These are phyloP conservation scores for Onychomys arenicola DNA, from an alignment of 2,797 vertebrate genomes.

Conservation along the genomic window DNA sequence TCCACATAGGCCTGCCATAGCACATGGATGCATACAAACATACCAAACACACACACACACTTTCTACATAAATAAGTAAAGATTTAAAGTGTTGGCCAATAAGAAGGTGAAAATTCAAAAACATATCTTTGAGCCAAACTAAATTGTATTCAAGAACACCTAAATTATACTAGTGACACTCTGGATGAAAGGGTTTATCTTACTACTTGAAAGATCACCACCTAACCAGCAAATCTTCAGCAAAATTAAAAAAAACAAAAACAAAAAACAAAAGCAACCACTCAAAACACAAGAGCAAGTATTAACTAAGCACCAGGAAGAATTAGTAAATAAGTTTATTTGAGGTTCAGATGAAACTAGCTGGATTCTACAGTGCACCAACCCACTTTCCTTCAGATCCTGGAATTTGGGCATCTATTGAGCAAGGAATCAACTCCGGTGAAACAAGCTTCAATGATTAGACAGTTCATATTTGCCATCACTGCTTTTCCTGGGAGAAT, in stretches of 20 bases:
- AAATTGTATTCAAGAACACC: background rate
- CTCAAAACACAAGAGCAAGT: background rate
- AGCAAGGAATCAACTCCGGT: background rate
- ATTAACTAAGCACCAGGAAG: background rate
- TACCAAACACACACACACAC: background rate
- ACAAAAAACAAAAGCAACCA: background rate
- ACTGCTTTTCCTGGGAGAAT: background rate
- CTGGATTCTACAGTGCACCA: background rate
- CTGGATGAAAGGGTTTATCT: background rate
- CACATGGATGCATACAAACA: background rate
- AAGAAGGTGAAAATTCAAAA: background rate
- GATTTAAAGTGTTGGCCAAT: background rate
- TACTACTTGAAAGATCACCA: conserved; percentile 48
- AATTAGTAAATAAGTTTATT: background rate
- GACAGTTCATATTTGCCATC: background rate
- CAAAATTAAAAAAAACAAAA: conserved; percentile 22
- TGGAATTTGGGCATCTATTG: conserved; percentile 10
- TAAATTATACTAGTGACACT: conserved; percentile 31
- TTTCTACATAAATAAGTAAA: background rate
- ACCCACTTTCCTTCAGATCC: background rate
- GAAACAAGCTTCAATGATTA: background rate
- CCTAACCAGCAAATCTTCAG: background rate
- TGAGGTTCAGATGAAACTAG: background rate
- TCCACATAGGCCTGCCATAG: background rate
- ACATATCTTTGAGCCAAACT: background rate